These are phyloP conservation scores for Watsonalla binaria DNA, from an alignment of 2,888 invertebrate genomes.

Conservation along the genomic window DNA sequence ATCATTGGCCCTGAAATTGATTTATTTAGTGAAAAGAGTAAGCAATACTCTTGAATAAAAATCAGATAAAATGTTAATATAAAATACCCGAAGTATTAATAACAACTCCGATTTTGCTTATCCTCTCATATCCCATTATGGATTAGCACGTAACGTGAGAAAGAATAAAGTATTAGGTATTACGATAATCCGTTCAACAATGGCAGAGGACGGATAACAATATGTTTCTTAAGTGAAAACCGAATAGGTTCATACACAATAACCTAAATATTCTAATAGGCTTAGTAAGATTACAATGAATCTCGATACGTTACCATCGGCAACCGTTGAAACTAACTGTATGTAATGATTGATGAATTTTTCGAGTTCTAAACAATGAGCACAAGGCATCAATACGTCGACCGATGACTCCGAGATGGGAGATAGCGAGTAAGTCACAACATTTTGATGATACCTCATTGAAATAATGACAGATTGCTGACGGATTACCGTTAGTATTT, in stretches of 20 bases:
- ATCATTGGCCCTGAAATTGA: no score
- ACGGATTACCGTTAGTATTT: constrained; percentile 28
- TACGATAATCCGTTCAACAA: constrained; percentile 1
- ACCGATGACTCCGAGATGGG: constrained; percentile 45
- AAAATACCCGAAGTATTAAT: neutral
- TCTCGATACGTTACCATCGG: constrained; percentile 21
- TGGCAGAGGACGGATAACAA: neutral
- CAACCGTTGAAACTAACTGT: constrained; percentile 44
- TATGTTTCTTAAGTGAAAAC: constrained; percentile 5
- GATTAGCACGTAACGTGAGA: neutral
- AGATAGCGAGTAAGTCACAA: constrained; percentile 57
- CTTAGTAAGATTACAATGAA: constrained; percentile 36
- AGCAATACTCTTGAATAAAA: constrained; percentile 6
- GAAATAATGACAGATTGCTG: constrained; percentile 39
- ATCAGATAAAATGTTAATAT: constrained; percentile 6
- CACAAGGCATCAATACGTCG: constrained; percentile 49
- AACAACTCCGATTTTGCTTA: neutral
- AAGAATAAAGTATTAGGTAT: neutral
- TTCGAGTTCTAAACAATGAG: constrained; percentile 59
- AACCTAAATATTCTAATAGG: constrained; percentile 40
- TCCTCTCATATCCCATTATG: neutral
- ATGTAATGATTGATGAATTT: constrained; percentile 59
- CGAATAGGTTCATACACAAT: constrained; percentile 21
- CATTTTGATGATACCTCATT: constrained; percentile 49
- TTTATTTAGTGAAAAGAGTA: no score